Conservation (phyloP, 1,140 invertebrate species). For the Drosophila busckii region DNA sequence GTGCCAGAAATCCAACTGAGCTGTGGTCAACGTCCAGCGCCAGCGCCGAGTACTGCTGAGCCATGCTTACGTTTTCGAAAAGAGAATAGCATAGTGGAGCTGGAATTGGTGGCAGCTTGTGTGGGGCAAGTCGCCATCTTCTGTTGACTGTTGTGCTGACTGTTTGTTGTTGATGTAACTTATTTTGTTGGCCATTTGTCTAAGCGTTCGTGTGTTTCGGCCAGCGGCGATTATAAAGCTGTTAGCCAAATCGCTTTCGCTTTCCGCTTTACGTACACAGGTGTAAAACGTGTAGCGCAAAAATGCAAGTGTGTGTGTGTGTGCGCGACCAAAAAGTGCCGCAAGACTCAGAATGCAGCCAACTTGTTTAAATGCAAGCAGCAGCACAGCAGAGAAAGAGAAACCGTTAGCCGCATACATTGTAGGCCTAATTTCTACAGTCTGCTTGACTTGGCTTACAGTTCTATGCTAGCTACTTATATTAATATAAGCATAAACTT, state of each 20-base stretch:
- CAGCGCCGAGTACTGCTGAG: slow-evolving; percentile 26
- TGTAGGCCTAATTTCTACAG: slow-evolving; percentile 52
- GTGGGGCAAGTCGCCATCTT: slow-evolving; percentile 65
- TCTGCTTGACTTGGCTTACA: slow-evolving; percentile 12
- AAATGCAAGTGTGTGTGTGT: not conserved
- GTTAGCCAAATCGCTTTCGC: slow-evolving; percentile 67
- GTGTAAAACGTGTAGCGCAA: slow-evolving; percentile 21
- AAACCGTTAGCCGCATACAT: slow-evolving; percentile 58
- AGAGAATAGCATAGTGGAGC: slow-evolving; percentile 4
- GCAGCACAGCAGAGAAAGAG: slow-evolving; percentile 6
- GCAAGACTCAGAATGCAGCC: slow-evolving; percentile 11
- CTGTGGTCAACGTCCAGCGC: slow-evolving; percentile 9
- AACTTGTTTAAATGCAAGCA: slow-evolving; percentile 33
- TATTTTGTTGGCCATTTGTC: slow-evolving; percentile 43
- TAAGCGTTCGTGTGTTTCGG: slow-evolving; percentile 44
- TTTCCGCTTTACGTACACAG: slow-evolving; percentile 28
- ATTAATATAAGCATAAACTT: too few relatives aligned
- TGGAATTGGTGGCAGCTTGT: slow-evolving; percentile 38
- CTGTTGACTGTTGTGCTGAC: slow-evolving; percentile 54
- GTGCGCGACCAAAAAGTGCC: slow-evolving; percentile 9
- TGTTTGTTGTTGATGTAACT: slow-evolving; percentile 56
- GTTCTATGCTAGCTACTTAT: too few relatives aligned
- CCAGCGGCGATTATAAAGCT: slow-evolving; percentile 40
- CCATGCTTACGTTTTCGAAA: slow-evolving; percentile 23
- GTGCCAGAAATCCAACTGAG: slow-evolving; percentile 67